A percentile compares a stretch with the other conserved stretches of the same genome.
Conservation (phyloP, 2,113 vertebrate species). For the Enhydra lutris region DNA sequence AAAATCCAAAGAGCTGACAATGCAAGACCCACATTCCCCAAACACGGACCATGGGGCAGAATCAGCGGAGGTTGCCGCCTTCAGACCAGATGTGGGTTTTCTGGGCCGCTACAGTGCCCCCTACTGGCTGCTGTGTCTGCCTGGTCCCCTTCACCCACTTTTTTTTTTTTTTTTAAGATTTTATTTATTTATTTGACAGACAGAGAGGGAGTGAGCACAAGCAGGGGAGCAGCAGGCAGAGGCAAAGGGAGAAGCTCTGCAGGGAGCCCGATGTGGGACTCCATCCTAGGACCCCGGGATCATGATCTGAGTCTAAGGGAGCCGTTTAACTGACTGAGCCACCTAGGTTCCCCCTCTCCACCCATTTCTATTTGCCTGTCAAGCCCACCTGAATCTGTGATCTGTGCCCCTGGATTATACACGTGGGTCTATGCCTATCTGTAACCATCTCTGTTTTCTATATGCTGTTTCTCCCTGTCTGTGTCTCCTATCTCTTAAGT, state of each 20-base stretch:
- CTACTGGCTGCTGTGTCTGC: too few relatives aligned
- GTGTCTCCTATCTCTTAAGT: not conserved
- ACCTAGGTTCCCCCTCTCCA: not conserved
- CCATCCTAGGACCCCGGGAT: too few relatives aligned
- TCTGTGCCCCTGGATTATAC: not conserved
- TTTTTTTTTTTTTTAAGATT: too few relatives aligned
- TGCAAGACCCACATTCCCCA: not conserved
- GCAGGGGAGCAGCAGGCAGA: too few relatives aligned
- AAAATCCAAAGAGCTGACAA: not conserved
- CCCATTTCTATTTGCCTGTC: not conserved
- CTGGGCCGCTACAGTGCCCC: not conserved
- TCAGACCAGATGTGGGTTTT: not conserved
- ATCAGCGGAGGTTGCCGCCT: not conserved
- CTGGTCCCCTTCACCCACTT: not conserved
- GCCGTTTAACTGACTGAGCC: too few relatives aligned
- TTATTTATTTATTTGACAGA: too few relatives aligned
- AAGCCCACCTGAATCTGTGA: not conserved
- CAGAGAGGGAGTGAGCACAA: too few relatives aligned
- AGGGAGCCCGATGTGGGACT: too few relatives aligned
- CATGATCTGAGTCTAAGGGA: too few relatives aligned
- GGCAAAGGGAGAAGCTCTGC: too few relatives aligned
- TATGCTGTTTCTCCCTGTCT: rapidly evolving
- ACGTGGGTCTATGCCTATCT: not conserved
- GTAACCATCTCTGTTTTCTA: not conserved
- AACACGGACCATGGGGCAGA: not conserved